These are phyloP conservation scores for Clusia tigrina DNA, from an alignment of 2,888 invertebrate species.

Conservation along the genomic window DNA sequence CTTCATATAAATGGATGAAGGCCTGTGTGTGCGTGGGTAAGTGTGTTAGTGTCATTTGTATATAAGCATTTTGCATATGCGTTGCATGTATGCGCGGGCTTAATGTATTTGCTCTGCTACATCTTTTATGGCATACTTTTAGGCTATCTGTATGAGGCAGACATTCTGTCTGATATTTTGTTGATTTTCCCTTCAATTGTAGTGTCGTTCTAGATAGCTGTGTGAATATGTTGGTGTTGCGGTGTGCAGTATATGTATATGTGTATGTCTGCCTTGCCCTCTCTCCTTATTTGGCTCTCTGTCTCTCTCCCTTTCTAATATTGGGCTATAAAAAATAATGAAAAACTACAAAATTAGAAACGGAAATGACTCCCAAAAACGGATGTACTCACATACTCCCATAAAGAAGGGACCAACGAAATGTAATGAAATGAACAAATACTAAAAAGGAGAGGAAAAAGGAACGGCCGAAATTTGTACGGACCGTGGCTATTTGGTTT, in stretches of 20 bases:
- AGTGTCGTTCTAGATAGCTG: not conserved
- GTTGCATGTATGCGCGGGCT: not conserved
- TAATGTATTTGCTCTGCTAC: slow-evolving; percentile 2
- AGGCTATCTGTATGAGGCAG: slow-evolving; percentile 34
- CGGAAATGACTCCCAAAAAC: slow-evolving; percentile 28
- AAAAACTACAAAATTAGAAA: slow-evolving; percentile 35
- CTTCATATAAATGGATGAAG: too few species aligned
- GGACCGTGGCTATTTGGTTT: not conserved
- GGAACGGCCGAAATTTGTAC: not conserved
- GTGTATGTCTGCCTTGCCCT: not conserved
- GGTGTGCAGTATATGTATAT: slow-evolving; percentile 1
- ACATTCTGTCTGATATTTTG: slow-evolving; percentile 30
- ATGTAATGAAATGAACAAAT: slow-evolving; percentile 12
- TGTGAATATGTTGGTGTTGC: not conserved
- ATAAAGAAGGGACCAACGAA: not conserved
- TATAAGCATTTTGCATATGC: slow-evolving; percentile 11
- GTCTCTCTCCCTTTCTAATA: too few species aligned
- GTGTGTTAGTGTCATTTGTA: slow-evolving; percentile 5
- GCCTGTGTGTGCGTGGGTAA: too few species aligned
- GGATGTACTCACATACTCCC: slow-evolving; percentile 11
- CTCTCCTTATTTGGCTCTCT: too few species aligned
- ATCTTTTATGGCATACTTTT: slow-evolving; percentile 26
- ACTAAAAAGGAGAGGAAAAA: not conserved
- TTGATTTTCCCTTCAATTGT: not conserved
- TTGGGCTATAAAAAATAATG: slow-evolving; percentile 34